Base-by-base conservation (phyloP, 2,113 vertebrate genomes). In the Dromiciops gliroides region DNA sequence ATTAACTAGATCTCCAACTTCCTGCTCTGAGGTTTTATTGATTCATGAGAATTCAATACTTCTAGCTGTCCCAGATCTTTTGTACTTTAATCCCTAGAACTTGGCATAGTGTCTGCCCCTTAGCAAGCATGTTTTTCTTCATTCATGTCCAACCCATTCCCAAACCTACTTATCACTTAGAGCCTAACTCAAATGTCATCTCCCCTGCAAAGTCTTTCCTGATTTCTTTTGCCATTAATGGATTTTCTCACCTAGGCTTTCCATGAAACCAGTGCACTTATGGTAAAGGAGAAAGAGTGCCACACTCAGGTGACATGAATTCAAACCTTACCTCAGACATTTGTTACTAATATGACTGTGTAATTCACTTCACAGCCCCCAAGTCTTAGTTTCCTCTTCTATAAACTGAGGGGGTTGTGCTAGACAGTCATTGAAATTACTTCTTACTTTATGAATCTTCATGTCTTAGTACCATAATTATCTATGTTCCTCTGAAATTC, bases 391-490 rank as follows among this genome's bases (percentile, higher is more conserved):
- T 93, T 47, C 0, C 4, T 90, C 44, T 26, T 47, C 47, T 91
- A 3, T 94, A 88, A 96, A 96, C 90, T 60, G 83, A 94, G 49
- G 56, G 0, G 50, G 37, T 91, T 95, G 26, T 49, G 50, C 88
- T 93, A 48, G 37, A 48, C 90, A 6, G 52, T 49, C 22, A 2
- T 23, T 89, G 14, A 12, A 11, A 31, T 60, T 28, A 56, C 11
- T 60, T 56, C 11, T 60, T 60, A 11, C 3, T 28, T 9, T 60
- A 60, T 60, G 26, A 60, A 60, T 60, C 28, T 9, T 60, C 53
- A 31, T 60, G 10, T 2, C 2, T 60, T 60, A 28, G 28, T 60
- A 60, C 56, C 10, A 60, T 28, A 12, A 60, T 31, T 31, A 60
- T 31, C 2, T 60, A 10, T 60, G 26, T 60, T 56, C 26, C 28